Base-by-base conservation (phyloP, 2,113 vertebrate genomes). In the Osmerus eperlanus region DNA sequence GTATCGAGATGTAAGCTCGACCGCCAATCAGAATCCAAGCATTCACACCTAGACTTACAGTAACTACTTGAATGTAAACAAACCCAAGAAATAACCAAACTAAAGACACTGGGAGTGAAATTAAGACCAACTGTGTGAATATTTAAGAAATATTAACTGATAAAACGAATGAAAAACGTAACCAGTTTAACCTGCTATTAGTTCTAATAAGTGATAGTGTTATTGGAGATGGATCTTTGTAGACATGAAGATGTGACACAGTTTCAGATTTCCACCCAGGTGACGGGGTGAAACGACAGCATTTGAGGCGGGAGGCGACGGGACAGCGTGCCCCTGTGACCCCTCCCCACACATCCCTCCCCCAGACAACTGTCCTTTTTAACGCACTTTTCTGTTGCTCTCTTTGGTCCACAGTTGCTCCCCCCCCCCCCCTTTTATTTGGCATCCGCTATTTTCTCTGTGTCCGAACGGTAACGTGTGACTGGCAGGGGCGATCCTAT, bases 401-500 rank as follows among this genome's bases (percentile, higher is more conserved):
- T 65, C n/a, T 51, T 14, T 51, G n/a, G 18, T 9, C 36, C 21
- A 21, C 32, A 65, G 12, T 18, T 19, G 52, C 56, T 18, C 36
- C 36, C 36, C 36, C 36, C 36, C 6, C 36, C 36, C 36, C 36
- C 36, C 1, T 18, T 36, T 55, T 9, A 36, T 1, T 6, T 47
- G 12, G 71, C 58, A 67, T 68, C 62, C 77, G 59, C 21, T 1
- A 19, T 18, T n/a, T 13, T n/a, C 51, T 78, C 71, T n/a, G 41
- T 56, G 8, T 14, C 65, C 69, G 76, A 70, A 67, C 71, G 41
- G 73, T 67, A 60, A 29, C 58, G 73, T 77, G 73, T 67, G 70
- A 65, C 81, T 75, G 79, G 74, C 71, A 18, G 81, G 85, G 78
- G 85, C 82, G 79, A 78, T 87, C 83, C 81, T 82, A 76, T 68